These are phyloP conservation scores for Sturnus vulgaris DNA, from an alignment of 2,113 vertebrate genomes.

Conservation along the genomic window DNA sequence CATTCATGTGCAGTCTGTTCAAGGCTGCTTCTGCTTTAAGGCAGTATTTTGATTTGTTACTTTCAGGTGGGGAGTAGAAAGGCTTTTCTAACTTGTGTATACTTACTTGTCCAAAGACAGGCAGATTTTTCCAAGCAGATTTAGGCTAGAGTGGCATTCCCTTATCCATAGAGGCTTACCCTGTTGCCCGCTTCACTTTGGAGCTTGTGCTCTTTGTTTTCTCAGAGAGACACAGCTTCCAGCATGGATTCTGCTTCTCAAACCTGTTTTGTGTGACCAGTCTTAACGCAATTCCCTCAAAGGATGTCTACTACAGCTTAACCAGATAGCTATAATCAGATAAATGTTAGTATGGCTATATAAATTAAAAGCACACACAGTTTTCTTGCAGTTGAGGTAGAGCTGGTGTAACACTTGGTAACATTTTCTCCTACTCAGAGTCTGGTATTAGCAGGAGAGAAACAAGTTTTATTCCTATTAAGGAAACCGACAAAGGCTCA, in stretches of 20 bases:
- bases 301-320: not conserved
- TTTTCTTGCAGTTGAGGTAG: not conserved
- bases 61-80: not conserved
- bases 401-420: not conserved
- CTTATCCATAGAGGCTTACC: not conserved
- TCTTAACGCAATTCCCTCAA: not conserved
- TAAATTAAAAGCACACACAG: not conserved
- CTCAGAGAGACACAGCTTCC: not conserved
- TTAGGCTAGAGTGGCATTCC: not conserved
- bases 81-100: not conserved
- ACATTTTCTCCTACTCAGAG: not conserved
- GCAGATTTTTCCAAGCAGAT: not conserved
- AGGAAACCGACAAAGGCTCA: not conserved
- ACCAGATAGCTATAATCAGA: not conserved
- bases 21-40: not conserved
- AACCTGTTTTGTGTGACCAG: not conserved
- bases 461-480: not conserved
- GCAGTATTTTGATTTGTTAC: not conserved
- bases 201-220: fast-evolving
- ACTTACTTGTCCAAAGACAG: not conserved
- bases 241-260: not conserved
- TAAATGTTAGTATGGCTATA: not conserved
- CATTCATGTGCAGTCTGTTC: not conserved
- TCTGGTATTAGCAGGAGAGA: not conserved
- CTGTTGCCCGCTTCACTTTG: not conserved